A percentile compares a stretch with the other conserved stretches of the same genome.
Evolutionary conservation across 1,140 invertebrate species (phyloP).

Genomic region (Thereuonema tuberculata): DNA sequence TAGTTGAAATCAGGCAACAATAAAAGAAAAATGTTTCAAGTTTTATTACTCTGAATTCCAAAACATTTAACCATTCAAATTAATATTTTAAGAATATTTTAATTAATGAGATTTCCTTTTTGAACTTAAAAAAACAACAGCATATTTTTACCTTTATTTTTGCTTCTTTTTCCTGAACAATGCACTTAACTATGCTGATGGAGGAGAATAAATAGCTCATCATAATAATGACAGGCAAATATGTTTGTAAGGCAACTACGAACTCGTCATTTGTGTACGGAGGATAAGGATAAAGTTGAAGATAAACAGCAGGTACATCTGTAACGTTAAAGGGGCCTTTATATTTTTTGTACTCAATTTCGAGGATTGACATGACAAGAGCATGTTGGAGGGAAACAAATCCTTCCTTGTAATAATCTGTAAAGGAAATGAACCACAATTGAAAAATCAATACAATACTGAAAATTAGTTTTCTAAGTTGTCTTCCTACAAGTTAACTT

Average conservation of each 20-base stretch:
- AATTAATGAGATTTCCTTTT: too few relatives aligned
- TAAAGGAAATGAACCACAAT: too few relatives aligned
- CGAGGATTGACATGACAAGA: conserved; percentile 43
- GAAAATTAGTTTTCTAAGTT: too few relatives aligned
- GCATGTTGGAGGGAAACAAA: conserved; percentile 54
- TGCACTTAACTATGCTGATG: conserved; percentile 57
- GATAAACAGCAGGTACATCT: conserved; percentile 20
- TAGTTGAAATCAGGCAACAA: too few relatives aligned
- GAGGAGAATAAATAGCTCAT: conserved; percentile 61
- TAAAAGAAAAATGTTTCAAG: too few relatives aligned
- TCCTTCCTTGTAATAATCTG: conserved; percentile 51
- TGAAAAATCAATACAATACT: too few relatives aligned
- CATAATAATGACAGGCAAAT: conserved; percentile 61
- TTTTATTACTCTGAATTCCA: too few relatives aligned
- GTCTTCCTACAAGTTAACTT: too few relatives aligned
- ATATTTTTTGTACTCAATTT: conserved; percentile 34
- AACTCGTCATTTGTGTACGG: conserved; percentile 54
- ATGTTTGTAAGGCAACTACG: conserved; percentile 46
- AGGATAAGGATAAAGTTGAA: conserved; percentile 59
- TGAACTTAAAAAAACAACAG: too few relatives aligned
- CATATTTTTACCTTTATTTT: conserved; percentile 37
- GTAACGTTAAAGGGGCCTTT: background rate
- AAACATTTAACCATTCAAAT: too few relatives aligned
- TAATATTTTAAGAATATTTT: too few relatives aligned
- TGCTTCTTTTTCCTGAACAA: conserved; percentile 41